These are phyloP conservation scores for Drosophila lowei DNA, from an alignment of 1,140 invertebrate genomes.

Conservation along the genomic window DNA sequence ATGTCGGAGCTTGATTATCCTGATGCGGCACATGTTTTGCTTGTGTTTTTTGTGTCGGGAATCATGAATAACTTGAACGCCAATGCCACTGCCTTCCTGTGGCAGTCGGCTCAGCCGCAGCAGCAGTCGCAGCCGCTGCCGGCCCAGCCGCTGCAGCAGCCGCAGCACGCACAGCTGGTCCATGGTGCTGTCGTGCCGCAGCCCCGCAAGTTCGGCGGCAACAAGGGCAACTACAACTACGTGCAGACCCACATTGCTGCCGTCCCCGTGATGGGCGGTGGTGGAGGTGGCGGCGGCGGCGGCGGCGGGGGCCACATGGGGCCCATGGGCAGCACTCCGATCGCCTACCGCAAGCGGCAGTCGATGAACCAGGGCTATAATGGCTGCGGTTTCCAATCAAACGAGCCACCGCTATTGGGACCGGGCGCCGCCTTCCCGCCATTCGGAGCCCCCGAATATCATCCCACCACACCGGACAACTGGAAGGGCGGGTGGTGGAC, in stretches of 20 bases:
- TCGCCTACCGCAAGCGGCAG: constrained; percentile 62
- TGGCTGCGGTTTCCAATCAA: constrained; percentile 47
- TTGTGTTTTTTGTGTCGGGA: neutral
- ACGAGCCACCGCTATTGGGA: constrained; percentile 82
- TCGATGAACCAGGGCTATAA: constrained; percentile 46
- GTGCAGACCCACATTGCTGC: constrained; percentile 41
- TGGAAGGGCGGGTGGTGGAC: constrained; percentile 83
- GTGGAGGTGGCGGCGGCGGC: neutral
- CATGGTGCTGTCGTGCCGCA: constrained; percentile 34
- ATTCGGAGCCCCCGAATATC: constrained; percentile 82
- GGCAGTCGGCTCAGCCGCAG: constrained; percentile 36
- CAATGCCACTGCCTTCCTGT: constrained; percentile 56
- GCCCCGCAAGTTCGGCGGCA: constrained; percentile 58
- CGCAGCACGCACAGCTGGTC: constrained; percentile 21
- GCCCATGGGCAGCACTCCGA: constrained; percentile 27
- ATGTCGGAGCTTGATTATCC: too few species aligned
- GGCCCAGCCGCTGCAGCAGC: constrained; percentile 15
- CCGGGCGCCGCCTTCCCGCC: constrained; percentile 79
- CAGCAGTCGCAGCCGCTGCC: constrained; percentile 20
- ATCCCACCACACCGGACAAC: constrained; percentile 81
- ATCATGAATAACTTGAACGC: constrained; percentile 65
- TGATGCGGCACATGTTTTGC: too few species aligned
- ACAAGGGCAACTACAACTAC: constrained; percentile 64
- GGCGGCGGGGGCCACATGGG: constrained; percentile 22
- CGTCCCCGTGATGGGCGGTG: constrained; percentile 31